These are phyloP conservation scores for Syncerus caffer DNA, from an alignment of 2,797 vertebrate species.

Conservation along the genomic window DNA sequence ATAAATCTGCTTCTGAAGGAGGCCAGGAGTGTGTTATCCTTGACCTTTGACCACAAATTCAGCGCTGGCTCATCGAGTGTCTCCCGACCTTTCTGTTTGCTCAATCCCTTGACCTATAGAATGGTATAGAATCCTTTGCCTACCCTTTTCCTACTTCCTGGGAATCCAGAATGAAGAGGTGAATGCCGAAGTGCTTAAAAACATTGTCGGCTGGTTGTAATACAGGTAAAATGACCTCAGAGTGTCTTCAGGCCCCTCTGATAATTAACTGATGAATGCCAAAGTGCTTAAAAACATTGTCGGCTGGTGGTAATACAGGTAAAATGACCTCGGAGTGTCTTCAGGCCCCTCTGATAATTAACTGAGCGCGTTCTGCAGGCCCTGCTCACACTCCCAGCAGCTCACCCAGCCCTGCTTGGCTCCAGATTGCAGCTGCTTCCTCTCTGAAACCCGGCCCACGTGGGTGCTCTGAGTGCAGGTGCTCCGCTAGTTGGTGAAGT, in stretches of 20 bases:
- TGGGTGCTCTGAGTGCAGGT: neutral
- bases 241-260: neutral
- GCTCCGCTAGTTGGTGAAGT: neutral
- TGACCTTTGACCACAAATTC: neutral
- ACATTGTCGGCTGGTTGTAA: neutral
- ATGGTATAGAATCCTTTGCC: neutral
- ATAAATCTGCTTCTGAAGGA: neutral
- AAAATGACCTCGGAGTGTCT: neutral
- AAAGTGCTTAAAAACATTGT: neutral
- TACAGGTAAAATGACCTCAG: neutral
- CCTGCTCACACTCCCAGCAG: neutral
- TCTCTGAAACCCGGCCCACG: neutral
- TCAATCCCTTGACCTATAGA: neutral
- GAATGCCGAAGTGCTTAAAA: neutral
- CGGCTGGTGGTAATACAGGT: neutral
- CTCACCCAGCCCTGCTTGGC: neutral
- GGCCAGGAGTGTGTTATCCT: neutral
- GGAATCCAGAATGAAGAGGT: neutral
- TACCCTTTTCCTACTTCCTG: neutral
- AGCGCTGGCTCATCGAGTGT: neutral
- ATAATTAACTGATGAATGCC: neutral
- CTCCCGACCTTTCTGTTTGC: neutral
- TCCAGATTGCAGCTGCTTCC: neutral
- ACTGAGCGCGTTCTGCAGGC: neutral
- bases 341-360: too few species aligned